phyloP scores from a whole-genome alignment of 2,113 vertebrate species.

The Chamaetylas fuelleborni region DNA sequence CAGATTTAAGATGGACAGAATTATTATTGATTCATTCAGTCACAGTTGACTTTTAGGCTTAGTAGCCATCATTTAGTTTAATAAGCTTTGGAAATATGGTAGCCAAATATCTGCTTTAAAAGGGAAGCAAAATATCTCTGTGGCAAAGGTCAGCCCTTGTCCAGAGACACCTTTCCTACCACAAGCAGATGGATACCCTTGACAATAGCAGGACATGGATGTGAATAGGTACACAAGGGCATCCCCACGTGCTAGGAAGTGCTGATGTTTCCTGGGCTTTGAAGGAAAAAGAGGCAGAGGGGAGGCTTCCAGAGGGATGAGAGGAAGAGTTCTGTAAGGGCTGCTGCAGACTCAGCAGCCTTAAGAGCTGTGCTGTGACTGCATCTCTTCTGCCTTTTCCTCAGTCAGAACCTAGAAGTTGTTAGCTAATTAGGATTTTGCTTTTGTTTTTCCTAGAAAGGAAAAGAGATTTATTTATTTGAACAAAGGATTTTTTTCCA shows the following conservation, averaged over 20 bases:
- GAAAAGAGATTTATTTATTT: not conserved
- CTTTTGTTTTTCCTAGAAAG: not conserved
- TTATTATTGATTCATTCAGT: not conserved
- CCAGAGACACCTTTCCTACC: not conserved
- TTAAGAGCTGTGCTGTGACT: not conserved
- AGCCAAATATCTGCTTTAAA: not conserved
- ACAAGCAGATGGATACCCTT: not conserved
- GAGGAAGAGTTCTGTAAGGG: accelerated
- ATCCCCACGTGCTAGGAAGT: not conserved
- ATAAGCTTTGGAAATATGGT: not conserved
- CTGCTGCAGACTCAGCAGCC: not conserved
- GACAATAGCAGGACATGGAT: not conserved
- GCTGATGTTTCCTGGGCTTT: not conserved
- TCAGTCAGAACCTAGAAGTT: not conserved
- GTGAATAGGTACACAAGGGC: not conserved
- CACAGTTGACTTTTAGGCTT: not conserved
- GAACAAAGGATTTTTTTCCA: not conserved
- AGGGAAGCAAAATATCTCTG: not conserved
- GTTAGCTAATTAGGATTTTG: not conserved
- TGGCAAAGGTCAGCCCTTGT: not conserved
- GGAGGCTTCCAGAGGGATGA: not conserved
- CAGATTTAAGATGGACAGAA: not conserved
- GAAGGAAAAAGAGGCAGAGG: not conserved
- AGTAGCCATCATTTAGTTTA: not conserved
- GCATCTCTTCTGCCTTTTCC: not conserved